These are phyloP conservation scores for Agrochola macilenta DNA, from an alignment of 2,888 invertebrate genomes.

Conservation along the genomic window DNA sequence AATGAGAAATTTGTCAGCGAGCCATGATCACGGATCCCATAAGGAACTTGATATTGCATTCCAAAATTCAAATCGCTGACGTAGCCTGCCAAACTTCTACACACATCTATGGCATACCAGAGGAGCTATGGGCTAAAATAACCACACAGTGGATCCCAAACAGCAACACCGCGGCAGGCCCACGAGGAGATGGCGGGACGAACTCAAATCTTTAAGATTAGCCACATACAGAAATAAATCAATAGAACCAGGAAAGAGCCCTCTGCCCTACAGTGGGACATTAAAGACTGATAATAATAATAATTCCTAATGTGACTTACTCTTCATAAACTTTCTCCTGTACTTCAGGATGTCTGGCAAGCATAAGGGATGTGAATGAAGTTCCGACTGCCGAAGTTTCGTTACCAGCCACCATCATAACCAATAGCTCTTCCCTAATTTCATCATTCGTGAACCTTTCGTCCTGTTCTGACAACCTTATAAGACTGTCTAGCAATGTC, in stretches of 20 bases:
- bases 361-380: not conserved
- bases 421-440: not conserved
- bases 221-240: not conserved
- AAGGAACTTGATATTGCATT: not conserved
- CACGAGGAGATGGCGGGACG: not conserved
- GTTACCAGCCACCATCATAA: not conserved
- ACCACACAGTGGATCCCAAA: not conserved
- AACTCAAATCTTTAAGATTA: not conserved
- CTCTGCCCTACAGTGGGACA: not conserved
- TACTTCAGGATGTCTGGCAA: not conserved
- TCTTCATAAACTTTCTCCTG: conserved; percentile 6
- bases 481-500: not conserved
- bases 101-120: not conserved
- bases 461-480: not conserved
- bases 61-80: not conserved
- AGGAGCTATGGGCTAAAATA: not conserved
- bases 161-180: not conserved
- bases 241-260: not conserved
- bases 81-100: not conserved
- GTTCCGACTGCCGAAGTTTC: not conserved
- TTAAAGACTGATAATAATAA: not conserved
- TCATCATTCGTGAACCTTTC: not conserved
- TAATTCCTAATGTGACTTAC: not conserved
- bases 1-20: not conserved
- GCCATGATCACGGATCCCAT: not conserved